phyloP scores from a whole-genome alignment of 2,888 invertebrate species.

The Zaprionus obscuricornis region DNA sequence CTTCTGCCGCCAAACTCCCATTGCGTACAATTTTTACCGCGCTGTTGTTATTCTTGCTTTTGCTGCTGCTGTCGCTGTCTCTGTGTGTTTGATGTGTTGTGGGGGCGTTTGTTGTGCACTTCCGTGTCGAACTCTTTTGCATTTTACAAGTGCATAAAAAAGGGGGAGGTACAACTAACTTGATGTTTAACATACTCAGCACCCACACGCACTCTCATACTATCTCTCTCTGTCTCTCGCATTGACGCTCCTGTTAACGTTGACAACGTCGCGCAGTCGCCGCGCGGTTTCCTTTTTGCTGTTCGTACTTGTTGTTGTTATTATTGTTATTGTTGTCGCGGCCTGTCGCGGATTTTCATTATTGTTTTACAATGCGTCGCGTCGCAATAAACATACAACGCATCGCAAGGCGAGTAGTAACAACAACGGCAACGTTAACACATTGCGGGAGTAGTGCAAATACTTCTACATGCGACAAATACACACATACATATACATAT shows the following conservation, averaged over 20 bases:
- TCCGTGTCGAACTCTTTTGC: constrained; percentile 63
- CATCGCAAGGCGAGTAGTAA: constrained; percentile 37
- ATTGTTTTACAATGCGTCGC: constrained; percentile 65
- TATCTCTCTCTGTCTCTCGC: neutral
- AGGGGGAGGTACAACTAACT: too few species aligned
- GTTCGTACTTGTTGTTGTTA: constrained; percentile 7
- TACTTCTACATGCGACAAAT: neutral
- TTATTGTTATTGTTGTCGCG: constrained; percentile 28
- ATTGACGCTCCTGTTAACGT: constrained; percentile 3
- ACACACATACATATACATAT: neutral
- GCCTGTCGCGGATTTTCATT: constrained; percentile 54
- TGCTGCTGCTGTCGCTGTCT: constrained; percentile 10
- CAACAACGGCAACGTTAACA: constrained; percentile 11
- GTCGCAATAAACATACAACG: constrained; percentile 70
- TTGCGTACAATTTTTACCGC: constrained; percentile 4
- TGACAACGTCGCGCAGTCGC: constrained; percentile 62
- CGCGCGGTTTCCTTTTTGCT: constrained; percentile 32
- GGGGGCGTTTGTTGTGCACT: constrained; percentile 60
- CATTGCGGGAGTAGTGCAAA: constrained; percentile 23
- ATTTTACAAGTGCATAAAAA: constrained; percentile 54
- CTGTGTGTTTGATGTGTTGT: constrained; percentile 33
- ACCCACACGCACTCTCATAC: neutral
- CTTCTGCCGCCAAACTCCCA: constrained; percentile 31
- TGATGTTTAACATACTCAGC: too few species aligned
- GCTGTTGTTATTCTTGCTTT: neutral